phyloP scores from a whole-genome alignment of 2,888 invertebrate genomes.

The Caenorhabditis zanzibari region DNA sequence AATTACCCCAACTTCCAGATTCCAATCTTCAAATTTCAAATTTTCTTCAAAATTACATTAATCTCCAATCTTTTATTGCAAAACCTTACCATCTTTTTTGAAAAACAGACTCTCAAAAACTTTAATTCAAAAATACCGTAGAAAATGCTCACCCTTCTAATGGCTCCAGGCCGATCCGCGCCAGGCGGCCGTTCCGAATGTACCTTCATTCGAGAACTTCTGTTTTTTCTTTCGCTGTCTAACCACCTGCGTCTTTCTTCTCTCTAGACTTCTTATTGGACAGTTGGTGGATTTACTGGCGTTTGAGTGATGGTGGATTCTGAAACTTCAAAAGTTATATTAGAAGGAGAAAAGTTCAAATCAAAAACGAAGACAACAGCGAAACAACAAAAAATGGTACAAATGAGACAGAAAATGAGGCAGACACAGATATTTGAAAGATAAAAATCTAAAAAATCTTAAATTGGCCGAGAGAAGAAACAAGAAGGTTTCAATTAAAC shows the following conservation, averaged over 20 bases:
- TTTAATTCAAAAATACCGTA: background rate
- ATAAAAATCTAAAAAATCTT: constrained; percentile 5
- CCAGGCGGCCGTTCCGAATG: constrained; percentile 62
- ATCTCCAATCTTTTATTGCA: too few relatives aligned
- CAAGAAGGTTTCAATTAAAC: constrained; percentile 1
- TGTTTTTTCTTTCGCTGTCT: background rate
- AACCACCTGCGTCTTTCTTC: background rate
- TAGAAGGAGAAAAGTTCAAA: background rate
- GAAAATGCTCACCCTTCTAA: constrained; percentile 50
- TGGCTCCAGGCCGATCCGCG: constrained; percentile 42
- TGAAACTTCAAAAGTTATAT: background rate
- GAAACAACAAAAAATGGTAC: background rate
- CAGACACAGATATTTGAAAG: background rate
- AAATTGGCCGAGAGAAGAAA: too few relatives aligned
- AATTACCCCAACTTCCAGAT: too few relatives aligned
- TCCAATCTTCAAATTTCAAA: too few relatives aligned
- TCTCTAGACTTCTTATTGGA: constrained; percentile 1
- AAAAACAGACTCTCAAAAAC: background rate
- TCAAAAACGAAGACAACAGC: background rate
- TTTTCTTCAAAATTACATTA: too few relatives aligned
- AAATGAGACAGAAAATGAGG: background rate
- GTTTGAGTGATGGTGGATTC: constrained; percentile 44
- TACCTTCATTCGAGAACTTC: constrained; percentile 61
- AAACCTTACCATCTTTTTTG: too few relatives aligned
- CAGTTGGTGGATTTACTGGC: background rate